phyloP scores from a whole-genome alignment of 2,113 vertebrate genomes.

The Falco punctatus region DNA sequence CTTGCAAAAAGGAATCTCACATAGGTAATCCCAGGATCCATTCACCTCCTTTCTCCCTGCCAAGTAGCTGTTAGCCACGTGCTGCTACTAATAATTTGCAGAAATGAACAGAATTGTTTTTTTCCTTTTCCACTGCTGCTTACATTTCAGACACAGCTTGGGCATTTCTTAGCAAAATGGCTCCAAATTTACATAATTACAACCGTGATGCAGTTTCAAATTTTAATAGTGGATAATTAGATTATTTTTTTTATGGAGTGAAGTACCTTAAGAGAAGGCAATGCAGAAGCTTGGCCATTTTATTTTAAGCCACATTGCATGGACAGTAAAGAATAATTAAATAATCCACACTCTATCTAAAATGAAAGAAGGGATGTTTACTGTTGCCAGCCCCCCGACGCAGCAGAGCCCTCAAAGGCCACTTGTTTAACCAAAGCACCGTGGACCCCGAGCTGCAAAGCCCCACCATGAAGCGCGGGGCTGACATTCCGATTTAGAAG shows the following conservation, averaged over 20 bases:
- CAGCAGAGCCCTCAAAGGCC: not conserved
- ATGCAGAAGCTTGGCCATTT: conserved; percentile 24
- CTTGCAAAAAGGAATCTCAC: not conserved
- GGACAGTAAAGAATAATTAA: conserved; percentile 79
- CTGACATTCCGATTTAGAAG: conserved; percentile 81
- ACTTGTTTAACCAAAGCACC: conserved; percentile 21
- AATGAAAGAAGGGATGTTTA: conserved; percentile 74
- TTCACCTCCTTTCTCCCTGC: not conserved
- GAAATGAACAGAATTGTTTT: not conserved
- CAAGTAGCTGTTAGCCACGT: not conserved
- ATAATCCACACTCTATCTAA: conserved; percentile 76
- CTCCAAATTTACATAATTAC: conserved; percentile 64
- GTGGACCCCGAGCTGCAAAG: not conserved
- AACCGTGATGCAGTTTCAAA: conserved; percentile 50
- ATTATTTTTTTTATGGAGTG: not conserved
- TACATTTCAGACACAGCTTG: not conserved
- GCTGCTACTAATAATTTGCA: not conserved
- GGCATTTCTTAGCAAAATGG: conserved; percentile 40
- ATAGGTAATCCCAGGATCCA: not conserved
- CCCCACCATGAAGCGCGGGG: not conserved
- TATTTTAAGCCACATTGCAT: conserved; percentile 45
- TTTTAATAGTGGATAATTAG: conserved; percentile 53
- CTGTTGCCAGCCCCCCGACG: conserved; percentile 24
- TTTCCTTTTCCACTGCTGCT: not conserved
- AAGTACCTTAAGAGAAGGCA: conserved; percentile 10